Conservation (phyloP, 2,113 vertebrate genomes). For the Nesoenas mayeri region DNA sequence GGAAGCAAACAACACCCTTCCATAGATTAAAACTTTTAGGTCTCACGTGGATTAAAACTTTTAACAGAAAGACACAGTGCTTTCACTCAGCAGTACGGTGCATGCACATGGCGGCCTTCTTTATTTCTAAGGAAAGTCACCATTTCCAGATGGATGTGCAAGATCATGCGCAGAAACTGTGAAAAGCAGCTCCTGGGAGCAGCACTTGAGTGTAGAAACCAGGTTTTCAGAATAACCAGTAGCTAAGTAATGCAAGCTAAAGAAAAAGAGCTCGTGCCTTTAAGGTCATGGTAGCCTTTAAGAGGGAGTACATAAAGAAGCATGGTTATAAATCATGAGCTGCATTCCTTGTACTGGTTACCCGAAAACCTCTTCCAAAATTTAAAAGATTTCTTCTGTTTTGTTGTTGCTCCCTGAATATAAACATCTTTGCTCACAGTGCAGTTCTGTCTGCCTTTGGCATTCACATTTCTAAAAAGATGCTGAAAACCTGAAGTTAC, state of each 20-base stretch:
- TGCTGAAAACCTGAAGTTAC: neutral
- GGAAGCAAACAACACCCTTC: neutral
- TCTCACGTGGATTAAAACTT: neutral
- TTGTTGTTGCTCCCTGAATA: neutral
- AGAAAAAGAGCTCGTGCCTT: no score
- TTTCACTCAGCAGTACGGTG: neutral
- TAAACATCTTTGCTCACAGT: neutral
- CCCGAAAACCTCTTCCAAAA: neutral
- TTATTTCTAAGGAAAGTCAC: neutral
- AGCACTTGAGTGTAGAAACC: neutral
- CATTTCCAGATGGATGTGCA: neutral
- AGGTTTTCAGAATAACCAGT: no score
- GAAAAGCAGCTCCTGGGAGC: neutral
- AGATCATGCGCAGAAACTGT: neutral
- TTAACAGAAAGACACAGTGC: neutral
- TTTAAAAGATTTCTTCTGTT: neutral
- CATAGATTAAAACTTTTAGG: neutral
- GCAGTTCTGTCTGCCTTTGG: neutral
- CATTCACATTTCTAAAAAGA: neutral
- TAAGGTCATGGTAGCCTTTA: no score
- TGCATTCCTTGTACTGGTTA: neutral
- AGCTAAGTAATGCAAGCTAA: no score
- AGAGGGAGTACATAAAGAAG: no score
- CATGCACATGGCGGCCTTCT: fast-evolving
- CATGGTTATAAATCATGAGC: no score